Evolutionary conservation across 2,113 vertebrate species (phyloP).

Genomic region (Sporophila hypoxantha): DNA sequence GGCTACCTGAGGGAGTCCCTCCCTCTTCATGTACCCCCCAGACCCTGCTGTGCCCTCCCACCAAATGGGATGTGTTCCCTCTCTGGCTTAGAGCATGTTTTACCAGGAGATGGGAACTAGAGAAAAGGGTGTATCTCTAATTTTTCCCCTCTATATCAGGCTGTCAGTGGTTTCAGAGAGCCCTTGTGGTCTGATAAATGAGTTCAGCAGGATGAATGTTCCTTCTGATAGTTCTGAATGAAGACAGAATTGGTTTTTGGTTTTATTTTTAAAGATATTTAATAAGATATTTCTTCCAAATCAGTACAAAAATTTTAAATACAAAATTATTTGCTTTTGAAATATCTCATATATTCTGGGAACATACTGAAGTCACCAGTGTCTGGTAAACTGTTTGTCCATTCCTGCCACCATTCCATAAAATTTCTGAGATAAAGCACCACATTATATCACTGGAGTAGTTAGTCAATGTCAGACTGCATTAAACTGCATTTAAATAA

Average conservation of each 20-base stretch:
- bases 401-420: constrained; percentile 55
- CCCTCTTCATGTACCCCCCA: fast-evolving
- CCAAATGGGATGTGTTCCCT: fast-evolving
- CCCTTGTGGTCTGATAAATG: background rate
- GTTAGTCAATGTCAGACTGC: constrained; percentile 60
- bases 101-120: background rate
- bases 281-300: constrained; percentile 73
- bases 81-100: background rate
- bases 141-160: fast-evolving
- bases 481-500: constrained; percentile 76
- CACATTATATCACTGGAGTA: constrained; percentile 57
- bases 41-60: background rate
- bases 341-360: constrained; percentile 64
- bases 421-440: constrained; percentile 64
- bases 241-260: constrained; percentile 13
- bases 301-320: constrained; percentile 83
- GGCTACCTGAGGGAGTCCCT: background rate
- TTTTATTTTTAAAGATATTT: constrained; percentile 70
- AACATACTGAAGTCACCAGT: constrained; percentile 63
- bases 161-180: background rate
- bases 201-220: background rate
- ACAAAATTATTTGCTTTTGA: constrained; percentile 77
- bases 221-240: background rate
- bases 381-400: constrained; percentile 50
- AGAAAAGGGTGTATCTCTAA: background rate